Conservation (phyloP, 1,140 invertebrate genomes). For the Teleogryllus occipitalis region DNA sequence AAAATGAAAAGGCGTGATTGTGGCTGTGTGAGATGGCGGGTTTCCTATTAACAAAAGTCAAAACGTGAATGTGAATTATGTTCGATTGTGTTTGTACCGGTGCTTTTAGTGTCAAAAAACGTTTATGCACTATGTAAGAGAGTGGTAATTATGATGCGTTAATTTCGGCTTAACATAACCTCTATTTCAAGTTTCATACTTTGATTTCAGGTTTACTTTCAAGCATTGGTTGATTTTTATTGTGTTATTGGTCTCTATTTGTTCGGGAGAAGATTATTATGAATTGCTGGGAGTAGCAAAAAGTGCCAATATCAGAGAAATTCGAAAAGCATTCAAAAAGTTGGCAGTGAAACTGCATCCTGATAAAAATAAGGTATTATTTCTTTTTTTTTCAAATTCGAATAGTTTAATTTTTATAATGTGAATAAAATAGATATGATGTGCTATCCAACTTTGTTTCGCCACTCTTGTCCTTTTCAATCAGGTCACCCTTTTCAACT, state of each 20-base stretch:
- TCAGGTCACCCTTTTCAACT: no score
- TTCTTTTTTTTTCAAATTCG: not conserved
- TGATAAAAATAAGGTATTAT: conserved; percentile 70
- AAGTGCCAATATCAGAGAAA: conserved; percentile 63
- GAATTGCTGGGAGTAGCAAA: conserved; percentile 59
- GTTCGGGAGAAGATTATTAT: conserved; percentile 45
- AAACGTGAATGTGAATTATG: no score
- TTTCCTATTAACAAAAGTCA: no score
- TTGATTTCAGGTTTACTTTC: conserved; percentile 10
- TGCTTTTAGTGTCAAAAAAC: no score
- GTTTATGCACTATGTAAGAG: no score
- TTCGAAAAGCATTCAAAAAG: conserved; percentile 74
- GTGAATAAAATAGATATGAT: no score
- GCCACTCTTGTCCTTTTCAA: no score
- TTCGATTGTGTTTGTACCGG: no score
- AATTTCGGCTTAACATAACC: not conserved
- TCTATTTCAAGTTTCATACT: not conserved
- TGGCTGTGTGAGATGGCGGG: no score
- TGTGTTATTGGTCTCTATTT: not conserved
- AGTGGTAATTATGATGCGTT: no score
- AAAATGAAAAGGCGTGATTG: no score
- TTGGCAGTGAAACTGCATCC: conserved; percentile 71
- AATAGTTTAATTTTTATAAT: not conserved
- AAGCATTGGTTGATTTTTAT: not conserved
- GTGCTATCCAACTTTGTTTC: no score